Conservation (phyloP, 2,888 invertebrate species). For the Electrophaes corylata region DNA sequence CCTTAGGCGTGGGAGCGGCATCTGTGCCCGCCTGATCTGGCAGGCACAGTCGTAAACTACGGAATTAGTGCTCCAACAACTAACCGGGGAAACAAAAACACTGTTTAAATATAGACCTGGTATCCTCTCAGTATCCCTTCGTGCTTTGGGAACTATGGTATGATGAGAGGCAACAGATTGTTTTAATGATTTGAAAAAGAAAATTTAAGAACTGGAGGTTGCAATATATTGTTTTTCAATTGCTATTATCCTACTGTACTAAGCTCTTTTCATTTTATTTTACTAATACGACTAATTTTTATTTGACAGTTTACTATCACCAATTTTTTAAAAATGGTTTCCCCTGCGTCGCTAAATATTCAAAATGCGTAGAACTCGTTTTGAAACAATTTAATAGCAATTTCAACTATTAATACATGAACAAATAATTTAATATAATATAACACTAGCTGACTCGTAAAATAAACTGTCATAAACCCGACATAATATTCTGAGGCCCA, state of each 20-base stretch:
- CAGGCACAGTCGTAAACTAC: slow-evolving; percentile 73
- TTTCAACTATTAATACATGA: too few species aligned
- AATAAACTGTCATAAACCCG: too few species aligned
- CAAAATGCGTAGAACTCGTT: too few species aligned
- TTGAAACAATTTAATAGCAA: too few species aligned
- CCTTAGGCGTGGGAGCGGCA: slow-evolving; percentile 73
- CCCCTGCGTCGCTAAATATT: too few species aligned
- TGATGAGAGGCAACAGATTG: slow-evolving; percentile 2
- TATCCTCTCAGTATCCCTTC: slow-evolving; percentile 43
- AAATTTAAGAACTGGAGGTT: not conserved
- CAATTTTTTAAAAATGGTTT: too few species aligned
- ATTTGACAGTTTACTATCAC: too few species aligned
- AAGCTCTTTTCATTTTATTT: not conserved
- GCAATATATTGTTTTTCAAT: not conserved
- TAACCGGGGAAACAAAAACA: slow-evolving; percentile 71
- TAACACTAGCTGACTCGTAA: too few species aligned
- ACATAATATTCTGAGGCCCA: too few species aligned
- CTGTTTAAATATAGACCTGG: slow-evolving; percentile 65
- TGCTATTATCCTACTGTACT: too few species aligned
- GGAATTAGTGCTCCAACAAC: slow-evolving; percentile 72
- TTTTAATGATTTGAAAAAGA: not conserved
- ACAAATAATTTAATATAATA: too few species aligned
- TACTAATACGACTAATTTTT: too few species aligned
- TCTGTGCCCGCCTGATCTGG: slow-evolving; percentile 70
- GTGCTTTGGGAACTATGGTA: slow-evolving; percentile 13